Evolutionary conservation across 2,113 vertebrate species (phyloP).

Genomic region (Neogobius melanostomus): DNA sequence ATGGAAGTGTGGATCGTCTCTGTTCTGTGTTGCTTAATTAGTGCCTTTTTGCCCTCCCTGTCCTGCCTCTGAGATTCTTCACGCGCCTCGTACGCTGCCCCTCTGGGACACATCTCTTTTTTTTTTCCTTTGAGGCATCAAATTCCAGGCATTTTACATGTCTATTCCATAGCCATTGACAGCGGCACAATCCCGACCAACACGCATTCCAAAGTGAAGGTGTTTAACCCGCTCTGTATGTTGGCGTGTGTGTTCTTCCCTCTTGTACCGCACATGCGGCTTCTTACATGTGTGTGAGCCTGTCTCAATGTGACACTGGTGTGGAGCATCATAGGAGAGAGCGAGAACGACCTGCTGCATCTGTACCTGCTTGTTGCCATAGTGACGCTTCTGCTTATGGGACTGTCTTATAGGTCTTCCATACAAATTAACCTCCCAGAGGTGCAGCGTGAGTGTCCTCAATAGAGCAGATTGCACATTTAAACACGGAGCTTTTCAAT

Average conservation of each 20-base stretch:
- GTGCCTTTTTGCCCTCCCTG: conserved; percentile 50
- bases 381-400: conserved; percentile 62
- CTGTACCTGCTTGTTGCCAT: conserved; percentile 65
- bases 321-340: conserved; percentile 50
- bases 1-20: conserved; percentile 27
- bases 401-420: conserved; percentile 46
- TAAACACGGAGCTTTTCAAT: not conserved
- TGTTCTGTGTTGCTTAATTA: conserved; percentile 49
- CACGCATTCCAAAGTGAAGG: conserved; percentile 36
- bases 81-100: conserved; percentile 30
- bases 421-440: conserved; percentile 48
- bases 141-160: conserved; percentile 46
- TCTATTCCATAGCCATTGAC: conserved; percentile 18
- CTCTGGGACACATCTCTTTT: conserved; percentile 41
- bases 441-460: not conserved
- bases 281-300: not conserved
- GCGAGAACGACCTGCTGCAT: conserved; percentile 51
- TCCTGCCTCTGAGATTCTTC: conserved; percentile 22
- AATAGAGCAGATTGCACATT: not conserved
- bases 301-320: conserved; percentile 14
- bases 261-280: not conserved
- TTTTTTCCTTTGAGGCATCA: conserved; percentile 19
- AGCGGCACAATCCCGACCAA: conserved; percentile 15
- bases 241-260: not conserved
- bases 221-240: conserved; percentile 26